phyloP scores from a whole-genome alignment of 2,888 invertebrate genomes.

The Gastrophysa polygoni region DNA sequence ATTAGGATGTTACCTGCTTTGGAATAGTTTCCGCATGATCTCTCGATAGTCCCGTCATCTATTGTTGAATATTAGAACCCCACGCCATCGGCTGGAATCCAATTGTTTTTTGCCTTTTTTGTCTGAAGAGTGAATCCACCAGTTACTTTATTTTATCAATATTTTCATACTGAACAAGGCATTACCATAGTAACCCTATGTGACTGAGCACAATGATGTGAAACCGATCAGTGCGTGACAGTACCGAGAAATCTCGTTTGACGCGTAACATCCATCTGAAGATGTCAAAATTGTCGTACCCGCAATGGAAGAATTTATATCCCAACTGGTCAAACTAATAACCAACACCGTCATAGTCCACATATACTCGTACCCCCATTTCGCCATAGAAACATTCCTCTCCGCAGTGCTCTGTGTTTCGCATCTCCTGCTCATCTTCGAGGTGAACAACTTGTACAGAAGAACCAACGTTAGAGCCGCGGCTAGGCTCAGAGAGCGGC shows the following conservation, averaged over 20 bases:
- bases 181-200: no score
- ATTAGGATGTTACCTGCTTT: no score
- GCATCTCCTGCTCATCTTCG: slow-evolving; percentile 45
- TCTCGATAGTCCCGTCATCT: no score
- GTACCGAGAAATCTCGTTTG: not conserved
- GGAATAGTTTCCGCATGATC: no score
- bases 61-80: no score
- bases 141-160: no score
- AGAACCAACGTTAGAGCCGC: slow-evolving; percentile 39
- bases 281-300: slow-evolving; percentile 42
- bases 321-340: slow-evolving; percentile 41
- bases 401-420: slow-evolving; percentile 44
- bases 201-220: no score
- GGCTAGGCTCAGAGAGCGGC: slow-evolving; percentile 34
- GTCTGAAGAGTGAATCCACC: no score
- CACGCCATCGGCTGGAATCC: no score
- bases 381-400: slow-evolving; percentile 48
- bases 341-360: slow-evolving; percentile 47
- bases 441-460: slow-evolving; percentile 44
- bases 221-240: not conserved
- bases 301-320: slow-evolving; percentile 47
- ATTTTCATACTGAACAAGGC: no score
- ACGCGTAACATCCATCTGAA: slow-evolving; percentile 15
- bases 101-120: no score
- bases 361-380: slow-evolving; percentile 49